Conservation (phyloP, 2,888 invertebrate genomes). For the Eupsilia transversa region DNA sequence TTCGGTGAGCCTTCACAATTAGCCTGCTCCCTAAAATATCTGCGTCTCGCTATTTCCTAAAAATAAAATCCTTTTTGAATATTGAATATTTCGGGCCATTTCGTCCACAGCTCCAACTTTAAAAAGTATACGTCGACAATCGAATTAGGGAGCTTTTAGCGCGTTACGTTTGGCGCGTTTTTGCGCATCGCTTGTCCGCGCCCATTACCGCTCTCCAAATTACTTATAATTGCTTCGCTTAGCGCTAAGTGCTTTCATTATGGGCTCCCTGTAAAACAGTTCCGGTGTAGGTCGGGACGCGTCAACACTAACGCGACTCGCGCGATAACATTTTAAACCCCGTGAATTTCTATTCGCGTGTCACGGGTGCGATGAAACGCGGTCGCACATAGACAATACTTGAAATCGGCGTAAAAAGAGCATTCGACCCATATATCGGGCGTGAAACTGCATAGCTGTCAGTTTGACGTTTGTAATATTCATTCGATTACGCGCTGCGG, state of each 20-base stretch:
- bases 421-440: slow-evolving; percentile 83
- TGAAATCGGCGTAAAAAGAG: slow-evolving; percentile 83
- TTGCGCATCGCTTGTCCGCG: slow-evolving; percentile 89
- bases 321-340: slow-evolving; percentile 75
- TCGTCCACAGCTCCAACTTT: slow-evolving; percentile 78
- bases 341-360: slow-evolving; percentile 53
- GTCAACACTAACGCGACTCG: slow-evolving; percentile 79
- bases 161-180: slow-evolving; percentile 89
- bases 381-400: slow-evolving; percentile 76
- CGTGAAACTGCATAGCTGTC: slow-evolving; percentile 84
- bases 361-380: slow-evolving; percentile 58
- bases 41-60: slow-evolving; percentile 55
- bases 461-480: slow-evolving; percentile 88
- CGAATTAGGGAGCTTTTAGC: slow-evolving; percentile 90
- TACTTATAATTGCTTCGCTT: slow-evolving; percentile 91
- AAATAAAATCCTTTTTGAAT: slow-evolving; percentile 57
- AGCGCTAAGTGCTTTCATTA: slow-evolving; percentile 90
- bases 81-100: slow-evolving; percentile 71
- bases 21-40: slow-evolving; percentile 72
- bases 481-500: slow-evolving; percentile 88
- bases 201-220: slow-evolving; percentile 89
- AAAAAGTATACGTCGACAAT: slow-evolving; percentile 87
- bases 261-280: slow-evolving; percentile 81
- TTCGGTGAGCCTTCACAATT: slow-evolving; percentile 80
- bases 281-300: slow-evolving; percentile 78